phyloP scores from a whole-genome alignment of 2,888 invertebrate species.

The Liopterus haemorrhoidalis region DNA sequence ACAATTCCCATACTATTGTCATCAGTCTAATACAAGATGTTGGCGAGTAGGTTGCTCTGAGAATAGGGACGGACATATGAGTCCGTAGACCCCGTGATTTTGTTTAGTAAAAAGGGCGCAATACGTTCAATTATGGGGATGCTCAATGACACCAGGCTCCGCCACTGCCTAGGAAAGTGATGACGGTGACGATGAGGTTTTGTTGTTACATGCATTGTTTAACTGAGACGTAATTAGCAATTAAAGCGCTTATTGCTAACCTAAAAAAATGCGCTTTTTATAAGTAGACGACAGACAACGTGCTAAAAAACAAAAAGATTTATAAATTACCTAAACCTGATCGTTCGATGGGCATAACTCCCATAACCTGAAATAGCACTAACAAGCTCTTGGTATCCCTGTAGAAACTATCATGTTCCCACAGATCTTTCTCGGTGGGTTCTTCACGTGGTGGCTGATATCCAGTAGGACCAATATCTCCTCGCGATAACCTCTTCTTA shows the following conservation, averaged over 20 bases:
- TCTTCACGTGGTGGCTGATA: slow-evolving; percentile 32
- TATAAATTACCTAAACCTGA: slow-evolving; percentile 49
- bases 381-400: slow-evolving; percentile 63
- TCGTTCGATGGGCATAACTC: slow-evolving; percentile 68
- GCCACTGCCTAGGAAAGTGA: no score
- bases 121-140: no score
- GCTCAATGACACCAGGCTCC: no score
- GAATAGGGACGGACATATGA: no score
- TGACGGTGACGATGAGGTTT: no score
- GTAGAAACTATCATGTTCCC: slow-evolving; percentile 65
- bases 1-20: no score
- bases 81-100: no score
- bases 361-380: slow-evolving; percentile 69
- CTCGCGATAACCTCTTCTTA: slow-evolving; percentile 24
- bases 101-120: no score
- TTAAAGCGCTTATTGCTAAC: not conserved
- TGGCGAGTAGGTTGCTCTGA: no score
- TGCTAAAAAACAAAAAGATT: slow-evolving; percentile 6
- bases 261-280: slow-evolving; percentile 23
- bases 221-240: no score
- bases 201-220: no score
- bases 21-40: no score
- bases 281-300: slow-evolving; percentile 23
- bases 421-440: slow-evolving; percentile 51
- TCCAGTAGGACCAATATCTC: slow-evolving; percentile 23